These are phyloP conservation scores for Chalcis sispes DNA, from an alignment of 2,888 invertebrate species.

Conservation along the genomic window DNA sequence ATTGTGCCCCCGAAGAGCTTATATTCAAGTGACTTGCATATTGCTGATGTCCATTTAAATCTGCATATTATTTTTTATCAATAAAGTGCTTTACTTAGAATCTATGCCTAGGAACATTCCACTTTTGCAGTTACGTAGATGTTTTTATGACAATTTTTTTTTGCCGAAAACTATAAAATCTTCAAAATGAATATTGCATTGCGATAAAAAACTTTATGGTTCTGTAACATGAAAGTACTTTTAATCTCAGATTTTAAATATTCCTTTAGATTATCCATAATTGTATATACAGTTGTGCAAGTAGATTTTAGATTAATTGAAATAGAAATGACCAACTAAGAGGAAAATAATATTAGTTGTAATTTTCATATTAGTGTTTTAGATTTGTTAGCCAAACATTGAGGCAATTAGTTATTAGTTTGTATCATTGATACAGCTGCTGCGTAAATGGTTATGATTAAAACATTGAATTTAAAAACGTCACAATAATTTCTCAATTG, in stretches of 20 bases:
- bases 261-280: constrained; percentile 46
- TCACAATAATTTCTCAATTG: constrained; percentile 54
- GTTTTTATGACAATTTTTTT: constrained; percentile 40
- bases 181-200: constrained; percentile 50
- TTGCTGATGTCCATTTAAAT: constrained; percentile 46
- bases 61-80: constrained; percentile 37
- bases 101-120: constrained; percentile 55
- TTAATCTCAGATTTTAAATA: constrained; percentile 49
- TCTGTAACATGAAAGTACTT: constrained; percentile 54
- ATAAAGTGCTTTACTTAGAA: constrained; percentile 42
- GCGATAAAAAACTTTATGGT: constrained; percentile 48
- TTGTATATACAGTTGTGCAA: constrained; percentile 49
- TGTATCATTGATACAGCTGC: constrained; percentile 54
- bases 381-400: constrained; percentile 52
- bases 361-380: constrained; percentile 47
- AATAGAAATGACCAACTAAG: constrained; percentile 50
- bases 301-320: constrained; percentile 41
- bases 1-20: constrained; percentile 44
- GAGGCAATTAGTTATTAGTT: constrained; percentile 56
- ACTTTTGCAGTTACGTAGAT: constrained; percentile 34
- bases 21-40: constrained; percentile 36
- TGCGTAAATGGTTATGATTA: constrained; percentile 46
- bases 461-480: constrained; percentile 35
- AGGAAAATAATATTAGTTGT: constrained; percentile 40
- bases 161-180: constrained; percentile 29